Conservation (phyloP, 2,797 vertebrate genomes). For the Spheniscus humboldti region DNA sequence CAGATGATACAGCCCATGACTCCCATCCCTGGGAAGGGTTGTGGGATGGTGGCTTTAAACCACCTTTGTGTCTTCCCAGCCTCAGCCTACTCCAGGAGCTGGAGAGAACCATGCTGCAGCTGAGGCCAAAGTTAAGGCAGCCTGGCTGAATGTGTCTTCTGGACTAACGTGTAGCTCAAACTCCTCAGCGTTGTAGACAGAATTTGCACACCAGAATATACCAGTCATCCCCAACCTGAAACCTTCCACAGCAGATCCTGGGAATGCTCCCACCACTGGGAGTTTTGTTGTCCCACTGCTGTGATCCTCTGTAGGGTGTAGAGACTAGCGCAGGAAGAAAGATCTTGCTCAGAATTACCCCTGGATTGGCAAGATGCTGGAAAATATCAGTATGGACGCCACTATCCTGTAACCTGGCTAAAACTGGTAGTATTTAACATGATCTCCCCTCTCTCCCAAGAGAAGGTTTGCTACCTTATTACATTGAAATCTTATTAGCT, state of each 20-base stretch:
- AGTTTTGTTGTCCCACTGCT: not conserved
- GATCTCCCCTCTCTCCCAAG: not conserved
- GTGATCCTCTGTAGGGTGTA: not conserved
- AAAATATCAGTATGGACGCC: not conserved
- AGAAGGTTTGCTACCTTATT: not conserved
- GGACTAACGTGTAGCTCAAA: not conserved
- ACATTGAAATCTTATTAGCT: not conserved
- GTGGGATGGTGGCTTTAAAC: not conserved
- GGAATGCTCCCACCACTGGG: not conserved
- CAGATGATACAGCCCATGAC: not conserved
- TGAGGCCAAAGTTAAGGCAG: not conserved
- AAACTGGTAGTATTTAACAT: not conserved
- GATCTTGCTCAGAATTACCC: not conserved
- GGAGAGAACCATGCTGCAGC: not conserved
- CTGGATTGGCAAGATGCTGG: not conserved
- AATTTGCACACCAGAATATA: not conserved
- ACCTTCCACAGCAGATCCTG: not conserved
- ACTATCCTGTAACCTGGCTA: not conserved
- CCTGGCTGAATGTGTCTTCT: rapidly evolving
- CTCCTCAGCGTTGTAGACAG: not conserved
- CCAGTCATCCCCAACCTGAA: not conserved
- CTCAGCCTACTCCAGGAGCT: not conserved
- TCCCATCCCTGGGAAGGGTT: not conserved
- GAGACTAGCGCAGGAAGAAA: not conserved
- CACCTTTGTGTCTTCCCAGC: not conserved